Base-by-base conservation (phyloP, 1,140 invertebrate genomes). In the Polyergus mexicanus region DNA sequence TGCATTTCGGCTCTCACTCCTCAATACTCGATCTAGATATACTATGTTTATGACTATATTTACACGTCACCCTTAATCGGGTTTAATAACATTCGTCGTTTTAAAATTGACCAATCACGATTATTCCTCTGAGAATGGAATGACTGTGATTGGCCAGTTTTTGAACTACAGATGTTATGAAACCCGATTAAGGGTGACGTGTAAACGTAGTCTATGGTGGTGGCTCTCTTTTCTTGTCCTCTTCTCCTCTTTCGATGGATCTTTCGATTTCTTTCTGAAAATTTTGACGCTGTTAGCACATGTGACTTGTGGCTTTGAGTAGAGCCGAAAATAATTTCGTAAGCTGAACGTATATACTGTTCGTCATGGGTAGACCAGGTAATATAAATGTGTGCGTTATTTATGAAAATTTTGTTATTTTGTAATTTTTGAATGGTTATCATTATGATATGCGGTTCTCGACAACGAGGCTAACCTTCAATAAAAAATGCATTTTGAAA, bases 321-420 rank as follows among this genome's bases (percentile, higher is more conserved):
- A 56, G n/a, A 19, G 2, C 65, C 4, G 22, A 38, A 0, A 68
- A 3, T 25, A 38, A 58, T 56, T 32, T 69, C 10, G 11, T 19
- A 0, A 44, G 1, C 1, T 5, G 16, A 25, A 28, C 22, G 5
- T 8, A 19, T 47, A 32, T 69, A 25, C 10, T 3, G 16, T 63
- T 25, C 0, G 8, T 72, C 32, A 89, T 89, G 88, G 88, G 88
- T 41, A 88, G 51, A 54, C 87, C 87, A 86, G 84, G 87, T 89
- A 89, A 83, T 6, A 0, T 32, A n/a, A 32, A n/a, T 16, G 0
- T 11, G 10, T 22, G 28, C 8, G 41, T 25, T 0, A 11, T 38
- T 35, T 44, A 58, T 54, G 3, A 3, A 4, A 10, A 44, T 60
- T 3, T 28, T 51, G 10, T 3, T 1, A 2, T 32, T 0, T 41